Evolutionary conservation across 2,888 invertebrate genomes (phyloP).

Genomic region (Drosophila lacicola): DNA sequence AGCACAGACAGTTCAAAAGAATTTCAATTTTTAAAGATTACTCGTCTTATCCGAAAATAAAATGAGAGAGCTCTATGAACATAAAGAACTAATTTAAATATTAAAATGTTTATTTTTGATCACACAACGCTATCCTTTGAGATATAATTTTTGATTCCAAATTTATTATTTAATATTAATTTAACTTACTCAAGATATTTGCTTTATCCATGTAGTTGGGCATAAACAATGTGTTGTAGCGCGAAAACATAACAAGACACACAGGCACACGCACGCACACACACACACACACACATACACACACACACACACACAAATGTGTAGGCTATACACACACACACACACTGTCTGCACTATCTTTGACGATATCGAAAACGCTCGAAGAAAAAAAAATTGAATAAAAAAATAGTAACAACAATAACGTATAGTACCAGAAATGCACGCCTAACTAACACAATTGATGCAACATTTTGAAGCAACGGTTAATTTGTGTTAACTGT

Average conservation of each 20-base stretch:
- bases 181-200: conserved; percentile 9
- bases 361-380: conserved; percentile 4
- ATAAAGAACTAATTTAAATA: too few species aligned
- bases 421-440: conserved; percentile 1
- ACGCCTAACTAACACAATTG: conserved; percentile 26
- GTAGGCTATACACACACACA: neutral
- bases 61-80: too few species aligned
- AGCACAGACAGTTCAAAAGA: too few species aligned
- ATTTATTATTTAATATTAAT: neutral
- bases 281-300: neutral
- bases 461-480: conserved; percentile 37
- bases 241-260: conserved; percentile 1
- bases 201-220: conserved; percentile 9
- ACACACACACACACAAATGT: neutral
- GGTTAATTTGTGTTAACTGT: conserved; percentile 27
- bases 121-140: neutral
- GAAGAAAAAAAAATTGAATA: conserved; percentile 8
- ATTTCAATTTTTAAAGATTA: too few species aligned
- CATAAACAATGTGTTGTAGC: neutral
- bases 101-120: too few species aligned
- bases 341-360: neutral
- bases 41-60: too few species aligned
- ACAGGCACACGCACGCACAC: neutral
- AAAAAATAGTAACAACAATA: conserved; percentile 8
- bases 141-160: too few species aligned